Base-by-base conservation (phyloP, 92 coral and sea anemone genomes). In the Palythoa heliodiscus region DNA sequence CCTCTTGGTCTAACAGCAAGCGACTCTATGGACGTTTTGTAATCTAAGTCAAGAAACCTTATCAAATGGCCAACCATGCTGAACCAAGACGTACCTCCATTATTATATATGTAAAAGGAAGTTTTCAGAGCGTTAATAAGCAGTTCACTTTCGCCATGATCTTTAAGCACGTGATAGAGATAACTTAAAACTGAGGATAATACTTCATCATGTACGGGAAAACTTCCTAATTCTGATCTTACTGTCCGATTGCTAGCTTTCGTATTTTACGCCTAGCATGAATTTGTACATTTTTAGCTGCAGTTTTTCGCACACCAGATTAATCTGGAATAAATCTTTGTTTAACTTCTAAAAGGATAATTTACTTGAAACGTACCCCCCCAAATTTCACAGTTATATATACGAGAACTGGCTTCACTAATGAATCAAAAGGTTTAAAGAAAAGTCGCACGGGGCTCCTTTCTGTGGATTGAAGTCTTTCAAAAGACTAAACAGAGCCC, bases 41-140 rank as follows among this genome's bases (percentile, higher is more conserved):
- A 54, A 23, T 39, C 77, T 73, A 73, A 16, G 58, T 11, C 77
- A 73, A 43, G 2, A 73, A 73, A 73, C 58, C 55, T 43, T 58
- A 73, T 43, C 77, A 40, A 73, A 43, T 47, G 58, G 55, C 55
- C 77, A 73, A 73, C 57, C 58, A 73, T 25, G 77, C 13, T 43
- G 57, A 73, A 73, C 77, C 77, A 43, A 73, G 77, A 73, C 77
- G 55, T 73, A 73, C 77, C 77, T 43, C 77, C 77, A 73, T 73
- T 73, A 73, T 73, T n/a, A n/a, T n/a, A n/a, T 73, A 73, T 73
- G 77, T 73, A 17, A 73, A 73, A 73, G 77, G 77, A 73, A 73
- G 55, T 73, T 73, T 11, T 73, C 24, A 73, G 77, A 2, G 77
- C 77, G 25, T 73, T 73, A 16, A 73, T 73, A 43, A 73, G 77